These are phyloP conservation scores for chimpanzee (Pan troglodytes) DNA, from an alignment of 2,113 vertebrate genomes.

Conservation along the genomic window DNA sequence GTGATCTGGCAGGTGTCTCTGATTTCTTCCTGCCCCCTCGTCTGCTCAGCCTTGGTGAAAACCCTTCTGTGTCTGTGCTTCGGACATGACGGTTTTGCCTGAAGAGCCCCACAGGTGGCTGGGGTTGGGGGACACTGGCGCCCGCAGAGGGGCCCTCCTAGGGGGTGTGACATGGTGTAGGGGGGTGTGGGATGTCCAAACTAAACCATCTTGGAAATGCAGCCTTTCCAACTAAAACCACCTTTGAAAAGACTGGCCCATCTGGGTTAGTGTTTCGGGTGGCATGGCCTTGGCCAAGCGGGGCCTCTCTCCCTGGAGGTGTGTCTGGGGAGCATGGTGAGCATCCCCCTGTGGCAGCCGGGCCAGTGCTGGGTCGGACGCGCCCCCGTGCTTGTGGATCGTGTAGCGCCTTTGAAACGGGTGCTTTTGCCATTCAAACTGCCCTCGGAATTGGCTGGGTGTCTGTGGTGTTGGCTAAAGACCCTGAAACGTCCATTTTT, in stretches of 20 bases:
- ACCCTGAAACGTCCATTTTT: background rate
- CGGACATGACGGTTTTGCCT: background rate
- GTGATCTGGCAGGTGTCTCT: background rate
- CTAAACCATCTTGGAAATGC: background rate
- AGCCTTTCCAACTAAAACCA: background rate
- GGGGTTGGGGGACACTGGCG: accelerated
- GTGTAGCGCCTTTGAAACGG: background rate
- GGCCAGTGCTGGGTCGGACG: background rate
- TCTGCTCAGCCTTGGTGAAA: background rate
- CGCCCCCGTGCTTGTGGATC: accelerated
- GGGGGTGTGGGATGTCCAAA: background rate
- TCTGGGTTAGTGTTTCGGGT: background rate
- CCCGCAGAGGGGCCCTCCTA: accelerated
- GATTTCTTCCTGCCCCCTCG: background rate
- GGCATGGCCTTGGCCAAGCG: background rate
- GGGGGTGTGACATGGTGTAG: background rate
- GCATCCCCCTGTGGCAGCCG: background rate
- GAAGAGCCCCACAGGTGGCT: background rate
- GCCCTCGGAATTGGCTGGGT: accelerated
- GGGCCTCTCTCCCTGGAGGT: background rate
- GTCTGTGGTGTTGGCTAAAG: background rate
- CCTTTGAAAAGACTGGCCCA: background rate
- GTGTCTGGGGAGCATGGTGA: too few species aligned
- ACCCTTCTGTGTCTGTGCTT: accelerated
- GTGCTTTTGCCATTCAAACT: accelerated